These are phyloP conservation scores for Peromyscus attwateri DNA, from an alignment of 2,797 vertebrate species.

Conservation along the genomic window DNA sequence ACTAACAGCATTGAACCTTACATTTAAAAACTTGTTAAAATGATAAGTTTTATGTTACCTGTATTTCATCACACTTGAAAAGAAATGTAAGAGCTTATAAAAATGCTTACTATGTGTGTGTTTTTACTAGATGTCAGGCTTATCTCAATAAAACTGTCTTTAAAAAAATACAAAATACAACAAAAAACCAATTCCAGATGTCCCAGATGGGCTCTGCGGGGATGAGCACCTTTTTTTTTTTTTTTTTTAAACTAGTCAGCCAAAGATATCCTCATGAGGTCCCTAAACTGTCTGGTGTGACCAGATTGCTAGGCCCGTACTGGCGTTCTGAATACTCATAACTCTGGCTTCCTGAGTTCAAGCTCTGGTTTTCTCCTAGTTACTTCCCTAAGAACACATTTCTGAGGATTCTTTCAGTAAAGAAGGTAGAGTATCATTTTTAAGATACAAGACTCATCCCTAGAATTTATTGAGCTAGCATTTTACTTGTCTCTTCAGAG, in stretches of 20 bases:
- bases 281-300: too few relatives aligned
- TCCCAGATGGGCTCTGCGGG: background rate
- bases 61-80: background rate
- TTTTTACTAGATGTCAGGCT: background rate
- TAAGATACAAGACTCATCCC: background rate
- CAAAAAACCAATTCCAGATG: background rate
- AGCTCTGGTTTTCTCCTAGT: constrained; percentile 12
- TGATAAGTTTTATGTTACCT: constrained; percentile 15
- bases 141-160: constrained; percentile 14
- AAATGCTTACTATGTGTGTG: background rate
- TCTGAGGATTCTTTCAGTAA: background rate
- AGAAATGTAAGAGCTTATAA: background rate
- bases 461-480: background rate
- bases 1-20: background rate
- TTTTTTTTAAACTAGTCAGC: background rate
- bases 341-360: background rate
- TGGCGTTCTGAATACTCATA: background rate
- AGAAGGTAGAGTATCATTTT: background rate
- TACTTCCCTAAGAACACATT: background rate
- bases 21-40: background rate
- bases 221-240: background rate
- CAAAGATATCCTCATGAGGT: background rate
- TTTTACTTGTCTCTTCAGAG: background rate
- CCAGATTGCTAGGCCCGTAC: background rate
- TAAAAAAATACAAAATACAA: background rate